Percentiles rank a stretch among this genome's conserved stretches.
These are phyloP conservation scores for Pachliopta kotzebuea DNA, from an alignment of 2,888 invertebrate genomes.

Conservation along the genomic window DNA sequence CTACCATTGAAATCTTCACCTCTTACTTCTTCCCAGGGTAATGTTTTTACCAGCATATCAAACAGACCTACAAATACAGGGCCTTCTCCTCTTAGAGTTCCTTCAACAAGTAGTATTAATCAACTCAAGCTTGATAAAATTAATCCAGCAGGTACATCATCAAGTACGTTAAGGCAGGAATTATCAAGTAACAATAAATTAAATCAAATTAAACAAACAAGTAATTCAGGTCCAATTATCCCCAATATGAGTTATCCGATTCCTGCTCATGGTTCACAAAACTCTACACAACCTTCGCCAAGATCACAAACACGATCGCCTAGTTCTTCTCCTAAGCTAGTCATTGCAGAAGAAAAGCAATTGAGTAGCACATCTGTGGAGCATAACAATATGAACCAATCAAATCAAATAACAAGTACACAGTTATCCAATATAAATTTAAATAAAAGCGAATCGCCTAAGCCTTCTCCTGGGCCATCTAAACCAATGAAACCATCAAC, in stretches of 20 bases:
- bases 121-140: slow-evolving; percentile 63
- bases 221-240: slow-evolving; percentile 45
- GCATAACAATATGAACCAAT: slow-evolving; percentile 58
- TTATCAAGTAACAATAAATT: slow-evolving; percentile 43
- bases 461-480: slow-evolving; percentile 58
- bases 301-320: slow-evolving; percentile 74
- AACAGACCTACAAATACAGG: slow-evolving; percentile 52
- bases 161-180: slow-evolving; percentile 52
- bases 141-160: slow-evolving; percentile 41
- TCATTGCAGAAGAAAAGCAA: slow-evolving; percentile 76
- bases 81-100: slow-evolving; percentile 57
- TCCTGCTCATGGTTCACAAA: slow-evolving; percentile 49
- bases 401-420: slow-evolving; percentile 68
- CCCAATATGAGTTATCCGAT: slow-evolving; percentile 55
- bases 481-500: slow-evolving; percentile 58
- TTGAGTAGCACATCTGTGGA: slow-evolving; percentile 49
- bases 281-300: slow-evolving; percentile 60
- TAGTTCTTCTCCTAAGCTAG: slow-evolving; percentile 74
- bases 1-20: slow-evolving; percentile 58
- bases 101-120: slow-evolving; percentile 52
- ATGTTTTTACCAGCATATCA: slow-evolving; percentile 53
- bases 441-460: slow-evolving; percentile 55
- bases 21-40: slow-evolving; percentile 51
- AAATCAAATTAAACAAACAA: slow-evolving; percentile 48
- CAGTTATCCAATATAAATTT: slow-evolving; percentile 56